Evolutionary conservation across 2,113 vertebrate genomes (phyloP).

Genomic region (Spheniscus mendiculus): DNA sequence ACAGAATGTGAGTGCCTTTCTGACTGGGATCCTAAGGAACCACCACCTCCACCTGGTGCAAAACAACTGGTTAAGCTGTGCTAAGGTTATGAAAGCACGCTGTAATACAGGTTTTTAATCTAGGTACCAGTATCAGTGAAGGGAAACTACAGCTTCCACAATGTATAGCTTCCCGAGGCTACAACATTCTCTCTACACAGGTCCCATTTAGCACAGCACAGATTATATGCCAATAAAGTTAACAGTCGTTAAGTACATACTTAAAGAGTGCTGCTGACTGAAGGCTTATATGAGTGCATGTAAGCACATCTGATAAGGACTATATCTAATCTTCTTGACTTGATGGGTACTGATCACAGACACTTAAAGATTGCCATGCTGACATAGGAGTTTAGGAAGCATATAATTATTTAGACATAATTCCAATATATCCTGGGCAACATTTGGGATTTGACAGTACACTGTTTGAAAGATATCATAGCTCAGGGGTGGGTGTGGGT

Average conservation of each 20-base stretch:
- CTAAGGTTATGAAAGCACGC: background rate
- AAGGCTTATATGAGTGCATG: background rate
- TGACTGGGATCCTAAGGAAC: background rate
- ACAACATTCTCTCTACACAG: background rate
- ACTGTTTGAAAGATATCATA: background rate
- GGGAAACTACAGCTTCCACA: background rate
- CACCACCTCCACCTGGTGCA: background rate
- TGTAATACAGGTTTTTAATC: background rate
- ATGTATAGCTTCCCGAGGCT: background rate
- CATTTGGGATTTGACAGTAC: background rate
- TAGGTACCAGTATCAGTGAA: background rate
- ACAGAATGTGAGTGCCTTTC: background rate
- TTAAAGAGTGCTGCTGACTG: background rate
- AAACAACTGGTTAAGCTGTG: background rate
- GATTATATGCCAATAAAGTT: background rate
- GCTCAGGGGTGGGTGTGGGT: background rate
- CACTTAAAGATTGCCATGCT: background rate
- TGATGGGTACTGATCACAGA: background rate
- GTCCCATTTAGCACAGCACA: background rate
- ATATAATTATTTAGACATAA: background rate
- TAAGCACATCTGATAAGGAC: background rate
- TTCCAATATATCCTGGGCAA: background rate
- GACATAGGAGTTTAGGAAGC: background rate
- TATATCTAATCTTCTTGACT: background rate
- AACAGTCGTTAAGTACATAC: background rate